Percentiles rank a stretch among this genome's conserved stretches.
phyloP scores from a whole-genome alignment of 2,888 invertebrate species.

The Polylopha cassiicola region DNA sequence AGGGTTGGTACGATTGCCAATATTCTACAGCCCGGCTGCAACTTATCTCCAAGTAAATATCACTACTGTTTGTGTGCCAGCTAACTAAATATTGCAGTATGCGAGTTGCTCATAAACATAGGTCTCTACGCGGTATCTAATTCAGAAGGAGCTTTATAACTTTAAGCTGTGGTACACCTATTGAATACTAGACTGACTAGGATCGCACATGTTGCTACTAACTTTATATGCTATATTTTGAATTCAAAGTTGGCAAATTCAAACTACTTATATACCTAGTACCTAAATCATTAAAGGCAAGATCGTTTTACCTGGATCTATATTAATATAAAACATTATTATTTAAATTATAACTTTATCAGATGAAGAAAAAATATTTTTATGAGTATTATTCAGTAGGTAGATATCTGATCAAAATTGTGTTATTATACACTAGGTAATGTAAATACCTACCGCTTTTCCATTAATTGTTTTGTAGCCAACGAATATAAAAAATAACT shows the following conservation, averaged over 20 bases:
- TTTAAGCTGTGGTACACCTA: constrained; percentile 3
- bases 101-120: constrained; percentile 12
- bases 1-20: constrained; percentile 32
- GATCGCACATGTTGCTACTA: neutral
- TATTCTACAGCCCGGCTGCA: constrained; percentile 28
- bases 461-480: too few species aligned
- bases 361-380: too few species aligned
- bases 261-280: too few species aligned
- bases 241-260: neutral
- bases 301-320: too few species aligned
- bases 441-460: too few species aligned
- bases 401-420: too few species aligned
- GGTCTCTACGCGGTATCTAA: constrained; percentile 3
- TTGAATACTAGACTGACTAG: constrained; percentile 1
- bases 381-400: too few species aligned
- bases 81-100: constrained; percentile 26
- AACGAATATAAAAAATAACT: too few species aligned
- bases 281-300: too few species aligned
- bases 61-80: constrained; percentile 28
- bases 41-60: constrained; percentile 29
- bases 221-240: neutral
- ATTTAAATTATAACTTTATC: too few species aligned
- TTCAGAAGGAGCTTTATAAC: constrained; percentile 4
- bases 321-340: too few species aligned
- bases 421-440: too few species aligned